phyloP scores from a whole-genome alignment of 64 coral and sea anemone genomes.

The Dendrophyllia cribrosa region DNA sequence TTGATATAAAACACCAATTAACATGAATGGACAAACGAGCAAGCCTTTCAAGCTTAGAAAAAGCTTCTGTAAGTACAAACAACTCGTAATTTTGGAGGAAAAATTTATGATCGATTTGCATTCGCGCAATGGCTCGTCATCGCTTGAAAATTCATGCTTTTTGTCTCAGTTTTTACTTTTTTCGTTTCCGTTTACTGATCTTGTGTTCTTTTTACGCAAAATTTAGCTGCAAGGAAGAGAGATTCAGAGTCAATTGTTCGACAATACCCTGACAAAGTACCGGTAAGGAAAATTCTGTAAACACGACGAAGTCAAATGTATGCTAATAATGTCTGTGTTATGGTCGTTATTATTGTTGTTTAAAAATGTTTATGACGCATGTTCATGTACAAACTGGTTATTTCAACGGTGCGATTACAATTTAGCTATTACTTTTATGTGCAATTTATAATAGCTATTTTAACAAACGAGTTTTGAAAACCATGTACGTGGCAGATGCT shows the following conservation, averaged over 20 bases:
- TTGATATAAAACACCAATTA: background rate
- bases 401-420: background rate
- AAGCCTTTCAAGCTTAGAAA: conserved; percentile 90
- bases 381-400: background rate
- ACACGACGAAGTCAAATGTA: background rate
- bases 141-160: background rate
- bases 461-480: background rate
- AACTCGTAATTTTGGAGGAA: background rate
- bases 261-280: conserved; percentile 99
- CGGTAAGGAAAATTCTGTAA: conserved; percentile 65
- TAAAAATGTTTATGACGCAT: too few species aligned
- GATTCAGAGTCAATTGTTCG: conserved; percentile 92
- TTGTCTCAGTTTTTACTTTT: background rate
- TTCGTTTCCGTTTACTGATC: background rate
- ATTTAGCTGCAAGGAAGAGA: conserved; percentile 88
- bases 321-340: background rate
- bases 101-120: background rate
- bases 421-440: background rate
- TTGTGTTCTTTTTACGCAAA: background rate
- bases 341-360: background rate
- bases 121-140: background rate
- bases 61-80: conserved; percentile 86
- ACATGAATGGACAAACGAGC: conserved; percentile 73
- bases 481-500: too few species aligned
- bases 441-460: background rate